phyloP scores from a whole-genome alignment of 1,140 invertebrate species.

The Bombus pascuorum region DNA sequence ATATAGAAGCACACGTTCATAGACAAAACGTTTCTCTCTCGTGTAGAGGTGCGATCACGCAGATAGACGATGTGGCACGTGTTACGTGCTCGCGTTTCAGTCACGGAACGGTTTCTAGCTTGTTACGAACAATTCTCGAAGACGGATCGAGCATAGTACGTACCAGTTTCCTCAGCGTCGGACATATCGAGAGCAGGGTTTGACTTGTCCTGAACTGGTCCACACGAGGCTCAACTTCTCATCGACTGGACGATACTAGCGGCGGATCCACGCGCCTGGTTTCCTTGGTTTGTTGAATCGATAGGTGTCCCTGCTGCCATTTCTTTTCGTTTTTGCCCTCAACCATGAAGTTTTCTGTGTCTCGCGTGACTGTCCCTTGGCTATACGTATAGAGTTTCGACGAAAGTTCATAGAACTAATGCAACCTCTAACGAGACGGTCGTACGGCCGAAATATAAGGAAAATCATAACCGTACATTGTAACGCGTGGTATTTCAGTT shows the following conservation, averaged over 20 bases:
- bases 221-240: constrained; percentile 62
- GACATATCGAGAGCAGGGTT: constrained; percentile 74
- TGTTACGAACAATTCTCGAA: constrained; percentile 23
- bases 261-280: constrained; percentile 59
- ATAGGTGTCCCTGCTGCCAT: constrained; percentile 63
- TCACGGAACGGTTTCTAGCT: constrained; percentile 50
- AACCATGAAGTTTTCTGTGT: not conserved
- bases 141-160: constrained; percentile 54
- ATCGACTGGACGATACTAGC: constrained; percentile 75
- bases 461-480: not conserved
- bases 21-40: not conserved
- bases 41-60: constrained; percentile 38
- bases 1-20: constrained; percentile 1
- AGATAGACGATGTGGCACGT: constrained; percentile 10
- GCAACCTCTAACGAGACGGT: not conserved
- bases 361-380: not conserved
- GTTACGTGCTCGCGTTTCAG: constrained; percentile 41
- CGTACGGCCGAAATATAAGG: too few relatives aligned
- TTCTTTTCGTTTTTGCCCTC: constrained; percentile 31
- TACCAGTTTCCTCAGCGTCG: constrained; percentile 77
- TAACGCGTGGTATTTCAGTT: not conserved
- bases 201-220: constrained; percentile 49
- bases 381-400: not conserved
- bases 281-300: constrained; percentile 81
- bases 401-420: not conserved